Base-by-base conservation (phyloP, 2,113 vertebrate species). In the Forbesichthys papilliferus region DNA sequence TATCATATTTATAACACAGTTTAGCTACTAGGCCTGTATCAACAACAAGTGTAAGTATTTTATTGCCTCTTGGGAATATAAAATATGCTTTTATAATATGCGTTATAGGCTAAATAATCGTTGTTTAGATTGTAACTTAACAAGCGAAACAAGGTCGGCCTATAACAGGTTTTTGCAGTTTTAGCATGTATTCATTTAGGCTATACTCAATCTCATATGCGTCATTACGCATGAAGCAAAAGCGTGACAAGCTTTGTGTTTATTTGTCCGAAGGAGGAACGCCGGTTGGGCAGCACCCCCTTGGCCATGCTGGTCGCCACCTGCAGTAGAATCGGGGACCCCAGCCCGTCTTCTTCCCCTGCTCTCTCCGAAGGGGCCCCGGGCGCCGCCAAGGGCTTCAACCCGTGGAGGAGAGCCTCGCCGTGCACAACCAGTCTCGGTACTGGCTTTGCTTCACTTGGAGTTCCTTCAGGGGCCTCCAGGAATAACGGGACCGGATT, bases 221-320 rank as follows among this genome's bases (percentile, higher is more conserved):
- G 36, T 42, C 7, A 6, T 33, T 12, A 53, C 27, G 16, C 46
- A 5, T 63, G 46, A 11, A n/a, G 9, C 27, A 54, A 7, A 33
- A 58, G 9, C 1, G 9, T 33, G 18, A 9, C 9, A 12, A 4
- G 9, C 10, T 3, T 48, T 49, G 7, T 48, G 11, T 9, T 20
- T 58, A n/a, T 82, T n/a, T 60, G 54, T 60, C 76, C 77, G 33
- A 92, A 98, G 96, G 96, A 98, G 88, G 96, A 98, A 90, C 95
- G 95, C 70, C 91, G 96, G 88, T 87, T 96, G 74, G 95, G 96
- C 91, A 96, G 94, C 76, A 96, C 96, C 79, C 96, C 96, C 67
- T 84, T 98, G 87, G 96, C 96, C 87, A 96, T 98, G 96, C 89
- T 98, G 69, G 96, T 96, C 48, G 96, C 96, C 87, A 97, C 96